Percentiles rank a stretch among this genome's conserved stretches.
Conservation (phyloP, 2,113 vertebrate genomes). For the Onychostoma macrolepis region DNA sequence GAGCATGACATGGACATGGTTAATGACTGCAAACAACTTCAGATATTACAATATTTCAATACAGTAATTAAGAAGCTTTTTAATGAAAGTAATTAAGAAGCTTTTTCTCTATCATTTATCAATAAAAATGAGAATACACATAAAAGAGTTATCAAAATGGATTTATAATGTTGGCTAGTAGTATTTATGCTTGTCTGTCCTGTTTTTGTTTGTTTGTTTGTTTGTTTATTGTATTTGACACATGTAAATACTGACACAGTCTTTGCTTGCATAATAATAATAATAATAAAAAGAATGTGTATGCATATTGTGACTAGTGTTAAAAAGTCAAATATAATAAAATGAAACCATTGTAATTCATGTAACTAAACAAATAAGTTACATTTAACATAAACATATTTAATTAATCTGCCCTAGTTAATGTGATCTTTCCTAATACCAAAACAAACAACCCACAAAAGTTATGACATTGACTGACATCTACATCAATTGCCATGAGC, state of each 20-base stretch:
- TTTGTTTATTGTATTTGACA: neutral
- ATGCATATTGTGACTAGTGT: neutral
- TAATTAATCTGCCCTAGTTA: neutral
- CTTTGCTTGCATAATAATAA: neutral
- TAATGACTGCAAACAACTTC: neutral
- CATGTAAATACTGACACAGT: neutral
- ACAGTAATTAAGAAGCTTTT: too few relatives aligned
- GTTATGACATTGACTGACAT: neutral
- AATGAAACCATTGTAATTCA: neutral
- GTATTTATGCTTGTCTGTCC: neutral
- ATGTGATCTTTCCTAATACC: neutral
- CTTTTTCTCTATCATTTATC: neutral
- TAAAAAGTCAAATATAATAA: neutral
- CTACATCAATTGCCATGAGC: neutral
- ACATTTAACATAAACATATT: neutral
- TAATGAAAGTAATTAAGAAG: neutral
- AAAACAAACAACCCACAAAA: neutral
- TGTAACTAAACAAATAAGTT: neutral
- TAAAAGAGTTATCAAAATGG: too few relatives aligned
- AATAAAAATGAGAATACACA: neutral
- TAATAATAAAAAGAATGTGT: neutral
- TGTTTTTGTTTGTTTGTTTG: neutral
- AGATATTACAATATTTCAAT: too few relatives aligned
- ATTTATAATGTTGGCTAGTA: neutral
- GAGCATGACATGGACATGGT: neutral